Evolutionary conservation across 2,888 invertebrate genomes (phyloP), one percentile per base, ranked within the genome.

Genomic region (Euplagia quadripunctaria): DNA sequence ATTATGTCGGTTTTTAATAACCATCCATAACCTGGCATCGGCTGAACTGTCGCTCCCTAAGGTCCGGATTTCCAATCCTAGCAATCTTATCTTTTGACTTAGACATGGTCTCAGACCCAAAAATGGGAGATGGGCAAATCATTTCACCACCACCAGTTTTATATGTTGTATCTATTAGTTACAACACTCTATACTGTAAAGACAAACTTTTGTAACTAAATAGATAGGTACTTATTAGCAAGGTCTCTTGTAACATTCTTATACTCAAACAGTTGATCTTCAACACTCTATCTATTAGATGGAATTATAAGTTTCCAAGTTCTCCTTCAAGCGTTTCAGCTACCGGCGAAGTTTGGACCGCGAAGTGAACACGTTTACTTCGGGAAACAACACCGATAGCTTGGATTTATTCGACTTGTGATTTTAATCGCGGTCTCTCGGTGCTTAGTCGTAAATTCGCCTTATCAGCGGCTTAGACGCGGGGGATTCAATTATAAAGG

Each of bases 301-400:
- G 72, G 75, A 83, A 78, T 82, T 77, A 79, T 67, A 83, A 83
- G 67, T 84, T 84, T n/a, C 69, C 74, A 78, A 86, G 78, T 74
- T 84, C 69, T 71, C 65, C 64, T 73, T 72, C 69, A 74, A 79
- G 80, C 71, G 72, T 78, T 72, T 74, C 70, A 80, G 72, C 55
- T 49, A 68, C 73, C 75, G 68, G 20, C 79, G 80, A 90, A 88
- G 87, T 89, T 85, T 67, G 70, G 71, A 64, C 82, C 81, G 86
- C 87, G 76, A 87, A 89, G 85, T 87, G 88, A 89, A 83, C 90
- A 88, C 89, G 91, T 91, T 93, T 92, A 93, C 93, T 92, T 91
- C 86, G 79, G 79, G 87, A 88, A 93, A 92, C 90, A 92, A 88
- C 73, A 73, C 86, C 87, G 89, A 90, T 92, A 90, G 87, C 83